These are phyloP conservation scores for Tetragonula carbonaria DNA, from an alignment of 2,888 invertebrate species.

Conservation along the genomic window DNA sequence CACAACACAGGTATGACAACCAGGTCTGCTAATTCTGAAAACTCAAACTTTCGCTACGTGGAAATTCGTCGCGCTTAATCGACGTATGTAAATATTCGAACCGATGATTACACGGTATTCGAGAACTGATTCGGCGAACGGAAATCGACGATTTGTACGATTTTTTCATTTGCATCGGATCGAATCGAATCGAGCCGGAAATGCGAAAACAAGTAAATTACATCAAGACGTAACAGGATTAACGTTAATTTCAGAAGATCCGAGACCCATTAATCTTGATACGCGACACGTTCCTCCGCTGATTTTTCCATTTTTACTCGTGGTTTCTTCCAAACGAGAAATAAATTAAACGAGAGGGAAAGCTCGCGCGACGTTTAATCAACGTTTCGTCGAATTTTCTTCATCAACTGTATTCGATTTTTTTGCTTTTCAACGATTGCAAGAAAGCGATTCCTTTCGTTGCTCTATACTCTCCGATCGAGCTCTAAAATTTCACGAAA, in stretches of 20 bases:
- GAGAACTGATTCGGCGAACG: background rate
- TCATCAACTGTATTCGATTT: too few relatives aligned
- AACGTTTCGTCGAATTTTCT: too few relatives aligned
- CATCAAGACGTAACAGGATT: background rate
- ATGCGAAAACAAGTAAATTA: background rate
- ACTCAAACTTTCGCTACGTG: background rate
- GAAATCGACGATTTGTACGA: background rate
- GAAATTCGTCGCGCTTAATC: background rate
- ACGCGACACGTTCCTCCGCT: background rate
- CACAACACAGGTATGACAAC: background rate
- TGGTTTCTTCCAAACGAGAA: background rate
- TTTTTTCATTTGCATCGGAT: background rate
- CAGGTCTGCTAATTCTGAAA: background rate
- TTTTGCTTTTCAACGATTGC: too few relatives aligned
- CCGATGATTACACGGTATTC: too few relatives aligned
- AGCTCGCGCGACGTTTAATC: too few relatives aligned
- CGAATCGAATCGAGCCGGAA: too few relatives aligned
- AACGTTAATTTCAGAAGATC: background rate
- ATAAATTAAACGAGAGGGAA: too few relatives aligned
- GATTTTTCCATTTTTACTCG: background rate
- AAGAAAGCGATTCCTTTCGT: too few relatives aligned
- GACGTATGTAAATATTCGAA: background rate
- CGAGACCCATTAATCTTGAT: background rate
- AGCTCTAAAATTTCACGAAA: too few relatives aligned
- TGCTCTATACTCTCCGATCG: too few relatives aligned